These are phyloP conservation scores for Gibbula magus DNA, from an alignment of 2,888 invertebrate genomes.

Conservation along the genomic window DNA sequence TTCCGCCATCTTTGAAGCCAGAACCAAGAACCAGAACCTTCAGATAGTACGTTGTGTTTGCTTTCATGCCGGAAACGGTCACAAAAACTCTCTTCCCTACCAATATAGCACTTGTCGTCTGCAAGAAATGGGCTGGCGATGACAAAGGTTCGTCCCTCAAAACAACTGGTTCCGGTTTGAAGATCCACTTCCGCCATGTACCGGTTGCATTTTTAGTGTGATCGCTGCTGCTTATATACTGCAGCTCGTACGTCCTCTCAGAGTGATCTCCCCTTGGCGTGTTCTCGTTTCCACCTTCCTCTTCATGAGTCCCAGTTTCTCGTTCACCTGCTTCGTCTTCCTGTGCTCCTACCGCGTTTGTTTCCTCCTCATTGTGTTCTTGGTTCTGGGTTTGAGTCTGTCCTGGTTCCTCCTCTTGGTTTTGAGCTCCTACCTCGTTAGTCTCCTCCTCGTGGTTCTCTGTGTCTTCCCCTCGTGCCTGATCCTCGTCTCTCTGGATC, in stretches of 20 bases:
- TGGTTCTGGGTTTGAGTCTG: too few relatives aligned
- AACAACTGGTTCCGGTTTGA: constrained; percentile 16
- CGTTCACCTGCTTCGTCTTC: background rate
- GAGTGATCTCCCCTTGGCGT: background rate
- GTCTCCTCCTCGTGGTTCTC: too few relatives aligned
- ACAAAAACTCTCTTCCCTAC: constrained; percentile 42
- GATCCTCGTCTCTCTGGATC: background rate
- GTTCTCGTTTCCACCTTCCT: background rate
- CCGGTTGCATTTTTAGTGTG: constrained; percentile 1
- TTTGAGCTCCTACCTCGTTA: too few relatives aligned
- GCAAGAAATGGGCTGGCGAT: constrained; percentile 28
- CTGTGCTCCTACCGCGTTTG: background rate
- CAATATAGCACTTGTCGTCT: constrained; percentile 34
- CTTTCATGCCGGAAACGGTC: constrained; percentile 39
- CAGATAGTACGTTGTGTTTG: constrained; percentile 46
- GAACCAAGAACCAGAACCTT: constrained; percentile 37
- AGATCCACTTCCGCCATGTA: constrained; percentile 28
- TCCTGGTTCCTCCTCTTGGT: too few relatives aligned
- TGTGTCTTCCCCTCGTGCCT: background rate
- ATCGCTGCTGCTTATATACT: background rate
- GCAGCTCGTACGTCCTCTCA: background rate
- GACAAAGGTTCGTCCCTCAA: constrained; percentile 25
- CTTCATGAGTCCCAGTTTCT: background rate
- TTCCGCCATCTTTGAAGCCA: constrained; percentile 28
- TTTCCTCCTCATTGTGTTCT: too few relatives aligned